Evolutionary conservation across 2,888 invertebrate species (phyloP).

Genomic region (Acrobasis consociella): DNA sequence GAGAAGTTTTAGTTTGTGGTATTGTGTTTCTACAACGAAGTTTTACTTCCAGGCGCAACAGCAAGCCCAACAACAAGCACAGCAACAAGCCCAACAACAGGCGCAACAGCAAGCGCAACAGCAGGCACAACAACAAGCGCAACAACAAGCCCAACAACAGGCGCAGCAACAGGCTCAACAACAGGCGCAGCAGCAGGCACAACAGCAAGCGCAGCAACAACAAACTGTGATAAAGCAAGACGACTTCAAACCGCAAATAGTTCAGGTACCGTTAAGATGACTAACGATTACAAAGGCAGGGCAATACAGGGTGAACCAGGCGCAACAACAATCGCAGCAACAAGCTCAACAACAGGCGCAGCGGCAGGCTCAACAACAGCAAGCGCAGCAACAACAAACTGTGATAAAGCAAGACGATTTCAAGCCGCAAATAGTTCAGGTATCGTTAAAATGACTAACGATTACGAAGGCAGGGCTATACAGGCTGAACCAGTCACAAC

Average conservation of each 20-base stretch:
- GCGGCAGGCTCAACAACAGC: conserved; percentile 53
- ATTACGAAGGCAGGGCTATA: too few species aligned
- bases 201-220: not conserved
- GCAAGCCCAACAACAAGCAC: conserved; percentile 49
- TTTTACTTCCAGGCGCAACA: conserved; percentile 43
- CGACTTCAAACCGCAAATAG: too few species aligned
- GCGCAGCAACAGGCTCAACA: not conserved
- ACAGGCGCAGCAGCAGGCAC: not conserved
- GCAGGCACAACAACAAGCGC: conserved; percentile 45
- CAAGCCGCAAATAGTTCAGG: conserved; percentile 81
- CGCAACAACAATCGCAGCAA: not conserved
- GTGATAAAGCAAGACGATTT: conserved; percentile 79
- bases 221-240: too few species aligned
- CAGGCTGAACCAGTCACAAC: conserved; percentile 30
- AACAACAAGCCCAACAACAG: conserved; percentile 45
- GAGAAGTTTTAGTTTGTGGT: too few species aligned
- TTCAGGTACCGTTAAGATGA: too few species aligned
- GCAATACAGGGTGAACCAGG: too few species aligned
- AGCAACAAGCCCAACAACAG: conserved; percentile 35
- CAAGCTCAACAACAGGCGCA: conserved; percentile 58
- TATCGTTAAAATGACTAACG: conserved; percentile 35
- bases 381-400: conserved; percentile 60
- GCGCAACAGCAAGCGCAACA: too few species aligned
- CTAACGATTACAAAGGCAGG: too few species aligned
- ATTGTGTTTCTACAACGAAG: conserved; percentile 16